These are phyloP conservation scores for Rambutsinella grinnellia DNA, from an alignment of 2,888 invertebrate genomes.

Conservation along the genomic window DNA sequence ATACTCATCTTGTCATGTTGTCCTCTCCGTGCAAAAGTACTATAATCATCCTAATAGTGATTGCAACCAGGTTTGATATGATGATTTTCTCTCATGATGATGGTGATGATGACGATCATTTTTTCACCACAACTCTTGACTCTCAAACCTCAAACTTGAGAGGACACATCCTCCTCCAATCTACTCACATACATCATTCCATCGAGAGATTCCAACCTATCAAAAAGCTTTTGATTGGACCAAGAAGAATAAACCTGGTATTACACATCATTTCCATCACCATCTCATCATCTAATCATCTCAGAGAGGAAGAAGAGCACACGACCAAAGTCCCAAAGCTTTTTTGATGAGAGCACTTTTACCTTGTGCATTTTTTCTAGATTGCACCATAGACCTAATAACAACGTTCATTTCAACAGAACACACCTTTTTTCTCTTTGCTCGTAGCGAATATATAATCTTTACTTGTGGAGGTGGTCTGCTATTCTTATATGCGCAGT, in stretches of 20 bases:
- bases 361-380: too few species aligned
- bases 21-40: conserved; percentile 17
- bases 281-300: conserved; percentile 19
- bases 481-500: not conserved
- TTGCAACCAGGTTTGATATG: too few species aligned
- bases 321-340: too few species aligned
- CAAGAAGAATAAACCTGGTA: conserved; percentile 49
- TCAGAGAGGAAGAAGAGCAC: conserved; percentile 30
- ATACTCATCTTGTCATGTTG: conserved; percentile 15
- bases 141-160: not conserved
- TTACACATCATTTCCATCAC: conserved; percentile 40
- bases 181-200: conserved; percentile 43
- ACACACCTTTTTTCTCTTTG: conserved; percentile 47
- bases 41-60: conserved; percentile 23
- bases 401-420: conserved; percentile 49
- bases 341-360: too few species aligned
- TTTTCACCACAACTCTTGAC: too few species aligned
- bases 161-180: conserved; percentile 50
- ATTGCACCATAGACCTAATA: conserved; percentile 42
- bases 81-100: conserved; percentile 9
- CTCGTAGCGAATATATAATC: conserved; percentile 40
- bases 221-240: conserved; percentile 51
- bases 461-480: not conserved
- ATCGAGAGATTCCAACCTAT: conserved; percentile 49
- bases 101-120: conserved; percentile 1